These are phyloP conservation scores for Ptychochromis oligacanthus DNA, from an alignment of 2,113 vertebrate genomes.

Conservation along the genomic window DNA sequence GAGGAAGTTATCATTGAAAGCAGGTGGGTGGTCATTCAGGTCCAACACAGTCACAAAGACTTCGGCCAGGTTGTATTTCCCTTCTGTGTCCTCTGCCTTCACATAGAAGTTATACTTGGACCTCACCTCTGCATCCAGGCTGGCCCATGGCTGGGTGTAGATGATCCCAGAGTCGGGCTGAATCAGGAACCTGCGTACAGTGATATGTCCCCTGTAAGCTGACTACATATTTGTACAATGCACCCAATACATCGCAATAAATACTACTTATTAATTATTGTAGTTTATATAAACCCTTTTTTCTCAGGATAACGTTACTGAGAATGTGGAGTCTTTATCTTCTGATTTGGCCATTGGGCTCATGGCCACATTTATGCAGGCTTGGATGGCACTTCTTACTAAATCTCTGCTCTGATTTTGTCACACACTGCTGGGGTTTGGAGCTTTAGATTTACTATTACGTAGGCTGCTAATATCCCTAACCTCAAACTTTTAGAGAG, in stretches of 20 bases:
- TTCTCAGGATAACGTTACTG: not conserved
- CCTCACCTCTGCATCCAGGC: constrained; percentile 90
- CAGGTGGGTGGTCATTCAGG: constrained; percentile 93
- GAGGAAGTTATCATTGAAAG: constrained; percentile 90
- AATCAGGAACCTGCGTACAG: constrained; percentile 87
- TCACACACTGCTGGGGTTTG: not conserved
- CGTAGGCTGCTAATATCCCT: not conserved
- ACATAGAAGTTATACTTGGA: constrained; percentile 95
- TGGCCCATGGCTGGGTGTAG: constrained; percentile 95
- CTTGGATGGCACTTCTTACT: not conserved
- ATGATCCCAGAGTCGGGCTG: constrained; percentile 90
- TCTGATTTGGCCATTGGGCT: not conserved
- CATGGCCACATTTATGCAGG: no score
- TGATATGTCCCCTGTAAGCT: not conserved
- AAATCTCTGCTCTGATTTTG: not conserved
- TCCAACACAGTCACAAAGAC: constrained; percentile 92
- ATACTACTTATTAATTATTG: not conserved
- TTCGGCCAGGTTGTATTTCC: constrained; percentile 92
- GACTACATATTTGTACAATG: not conserved
- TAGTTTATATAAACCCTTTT: not conserved
- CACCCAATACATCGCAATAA: not conserved
- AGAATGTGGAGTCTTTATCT: not conserved
- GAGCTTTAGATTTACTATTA: not conserved
- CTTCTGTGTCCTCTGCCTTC: constrained; percentile 93
- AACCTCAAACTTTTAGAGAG: not conserved